phyloP scores from a whole-genome alignment of 2,113 vertebrate genomes.

The Plestiodon gilberti region DNA sequence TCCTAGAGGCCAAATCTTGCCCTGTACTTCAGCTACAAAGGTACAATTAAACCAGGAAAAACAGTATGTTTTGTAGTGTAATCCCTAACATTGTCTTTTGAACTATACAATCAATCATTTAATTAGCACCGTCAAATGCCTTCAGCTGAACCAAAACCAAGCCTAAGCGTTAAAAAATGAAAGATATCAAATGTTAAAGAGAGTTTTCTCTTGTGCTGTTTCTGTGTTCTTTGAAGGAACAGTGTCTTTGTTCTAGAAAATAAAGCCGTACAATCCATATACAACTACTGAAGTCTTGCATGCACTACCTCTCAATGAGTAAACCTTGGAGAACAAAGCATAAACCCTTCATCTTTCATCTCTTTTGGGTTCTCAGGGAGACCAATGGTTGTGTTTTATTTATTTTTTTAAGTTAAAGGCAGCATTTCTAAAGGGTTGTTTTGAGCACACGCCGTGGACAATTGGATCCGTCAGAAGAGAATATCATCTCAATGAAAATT shows the following conservation, averaged over 20 bases:
- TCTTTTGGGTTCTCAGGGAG: conserved; percentile 42
- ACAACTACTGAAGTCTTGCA: conserved; percentile 47
- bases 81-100: conserved; percentile 67
- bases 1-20: conserved; percentile 16
- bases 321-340: conserved; percentile 53
- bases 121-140: conserved; percentile 71
- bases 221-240: conserved; percentile 68
- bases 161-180: conserved; percentile 37
- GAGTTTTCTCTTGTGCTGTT: conserved; percentile 49
- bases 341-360: conserved; percentile 42
- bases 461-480: conserved; percentile 37
- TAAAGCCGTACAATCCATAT: conserved; percentile 58
- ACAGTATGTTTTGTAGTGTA: conserved; percentile 56
- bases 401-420: conserved; percentile 22
- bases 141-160: conserved; percentile 67
- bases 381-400: conserved; percentile 28
- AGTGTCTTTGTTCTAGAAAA: conserved; percentile 70
- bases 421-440: conserved; percentile 46
- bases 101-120: conserved; percentile 65
- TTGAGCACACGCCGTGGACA: conserved; percentile 41
- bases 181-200: conserved; percentile 68
- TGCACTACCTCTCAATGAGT: conserved; percentile 59
- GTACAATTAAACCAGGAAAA: conserved; percentile 62
- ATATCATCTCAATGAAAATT: conserved; percentile 46
- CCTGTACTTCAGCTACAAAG: conserved; percentile 49